Base-by-base conservation (phyloP, 2,888 invertebrate species). In the Agrotis exclamationis region DNA sequence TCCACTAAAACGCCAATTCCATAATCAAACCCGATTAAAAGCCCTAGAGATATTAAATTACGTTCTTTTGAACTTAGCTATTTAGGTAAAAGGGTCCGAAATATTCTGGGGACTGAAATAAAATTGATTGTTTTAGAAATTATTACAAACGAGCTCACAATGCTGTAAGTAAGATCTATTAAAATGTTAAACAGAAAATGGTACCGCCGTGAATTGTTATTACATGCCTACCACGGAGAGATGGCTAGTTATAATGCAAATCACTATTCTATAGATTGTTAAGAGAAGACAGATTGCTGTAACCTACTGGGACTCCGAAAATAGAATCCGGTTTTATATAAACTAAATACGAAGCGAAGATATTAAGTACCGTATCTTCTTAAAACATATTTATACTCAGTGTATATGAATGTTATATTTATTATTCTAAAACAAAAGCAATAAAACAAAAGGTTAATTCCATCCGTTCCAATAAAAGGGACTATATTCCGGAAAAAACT, bases 181-280 rank as follows among this genome's bases (percentile, higher is more conserved):
- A 74, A 77, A 80, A 80, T 81, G 74, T 81, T 71, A 77, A 81
- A 71, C 56, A 67, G 66, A 66, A 74, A 67, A 65, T 67, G 33
- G 44, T 24, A 67, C 47, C 51, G 47, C n/a, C 54, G 57, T 71
- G 60, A 74, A 71, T 69, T 60, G 58, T 69, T 77, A 63, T 69
- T 65, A 63, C 48, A 47, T 53, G 24, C 58, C 44, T 47, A 57
- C 39, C 22, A 51, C 54, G 47, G 13, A 60, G 33, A 76, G 59
- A 54, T 63, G 16, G 48, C 24, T 77, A 74, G 60, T 81, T 71
- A 78, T 66, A 64, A 80, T 78, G 71, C 79, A 80, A 80, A 80
- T 73, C 24, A 62, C 70, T 63, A 45, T 65, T 65, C 56, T 56
- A 71, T 65, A 59, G 60, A 66, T 68, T 72, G 44, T 54, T 18